Conservation (phyloP, 2,888 invertebrate species). For the Lycia hirtaria region DNA sequence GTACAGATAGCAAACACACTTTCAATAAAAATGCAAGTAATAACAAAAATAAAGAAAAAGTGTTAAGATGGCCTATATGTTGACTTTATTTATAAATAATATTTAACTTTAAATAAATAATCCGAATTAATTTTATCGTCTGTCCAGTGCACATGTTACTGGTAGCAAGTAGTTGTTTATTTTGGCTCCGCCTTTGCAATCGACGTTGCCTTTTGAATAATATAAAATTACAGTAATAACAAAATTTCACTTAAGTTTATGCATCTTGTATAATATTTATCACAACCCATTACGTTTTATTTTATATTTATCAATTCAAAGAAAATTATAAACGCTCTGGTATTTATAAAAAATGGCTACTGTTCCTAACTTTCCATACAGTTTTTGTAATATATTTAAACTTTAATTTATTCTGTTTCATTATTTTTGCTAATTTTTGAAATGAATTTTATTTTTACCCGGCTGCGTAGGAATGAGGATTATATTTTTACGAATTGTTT, state of each 20-base stretch:
- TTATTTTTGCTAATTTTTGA: not conserved
- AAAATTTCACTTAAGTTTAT: not conserved
- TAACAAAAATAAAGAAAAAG: not conserved
- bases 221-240: slow-evolving; percentile 3
- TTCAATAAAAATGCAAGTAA: no score
- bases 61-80: not conserved
- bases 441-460: no score
- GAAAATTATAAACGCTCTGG: slow-evolving; percentile 5
- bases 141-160: not conserved
- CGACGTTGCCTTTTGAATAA: not conserved
- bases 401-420: not conserved
- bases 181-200: not conserved
- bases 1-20: slow-evolving; percentile 62
- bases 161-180: not conserved
- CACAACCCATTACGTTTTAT: not conserved
- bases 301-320: slow-evolving; percentile 6
- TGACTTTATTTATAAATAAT: not conserved
- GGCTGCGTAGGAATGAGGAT: no score
- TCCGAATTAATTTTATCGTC: not conserved
- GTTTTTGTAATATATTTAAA: not conserved
- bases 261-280: not conserved
- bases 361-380: not conserved
- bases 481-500: no score
- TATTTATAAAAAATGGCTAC: not conserved
- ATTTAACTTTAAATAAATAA: not conserved